Evolutionary conservation across 2,888 invertebrate species (phyloP).

Genomic region (Caradrina kadenii): DNA sequence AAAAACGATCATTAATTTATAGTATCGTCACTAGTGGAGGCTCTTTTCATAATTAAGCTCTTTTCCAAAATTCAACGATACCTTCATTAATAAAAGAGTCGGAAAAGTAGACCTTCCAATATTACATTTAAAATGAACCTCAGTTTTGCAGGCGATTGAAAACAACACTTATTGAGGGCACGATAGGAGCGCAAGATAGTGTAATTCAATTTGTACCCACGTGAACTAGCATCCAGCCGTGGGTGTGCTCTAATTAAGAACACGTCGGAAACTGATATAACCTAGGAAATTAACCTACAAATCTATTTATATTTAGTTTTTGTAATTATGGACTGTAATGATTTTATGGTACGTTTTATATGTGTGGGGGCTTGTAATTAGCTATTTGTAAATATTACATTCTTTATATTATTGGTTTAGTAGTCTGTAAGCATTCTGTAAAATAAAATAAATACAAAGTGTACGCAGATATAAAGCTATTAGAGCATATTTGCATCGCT

Average conservation of each 20-base stretch:
- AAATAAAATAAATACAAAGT: no score
- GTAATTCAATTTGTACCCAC: slow-evolving; percentile 26
- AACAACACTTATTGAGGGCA: slow-evolving; percentile 1
- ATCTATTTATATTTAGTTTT: slow-evolving; percentile 9
- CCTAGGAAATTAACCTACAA: not conserved
- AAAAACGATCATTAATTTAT: no score
- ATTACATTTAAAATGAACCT: not conserved
- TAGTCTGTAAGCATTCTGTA: no score
- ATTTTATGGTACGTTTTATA: slow-evolving; percentile 3
- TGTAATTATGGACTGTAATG: slow-evolving; percentile 1
- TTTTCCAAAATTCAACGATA: not conserved
- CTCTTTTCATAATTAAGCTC: no score
- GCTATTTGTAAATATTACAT: no score
- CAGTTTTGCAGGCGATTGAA: slow-evolving; percentile 2
- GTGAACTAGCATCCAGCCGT: not conserved
- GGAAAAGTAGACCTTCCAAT: not conserved
- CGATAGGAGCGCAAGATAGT: no score
- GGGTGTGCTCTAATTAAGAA: slow-evolving; percentile 21
- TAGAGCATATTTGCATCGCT: not conserved
- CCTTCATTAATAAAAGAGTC: not conserved
- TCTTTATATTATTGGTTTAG: no score
- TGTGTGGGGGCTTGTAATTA: no score
- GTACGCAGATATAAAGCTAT: not conserved
- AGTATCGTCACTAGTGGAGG: no score
- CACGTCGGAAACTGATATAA: slow-evolving; percentile 1